Evolutionary conservation across 1,140 invertebrate species (phyloP), one percentile per base, ranked within the genome.

Genomic region (Cotesia chilonis): DNA sequence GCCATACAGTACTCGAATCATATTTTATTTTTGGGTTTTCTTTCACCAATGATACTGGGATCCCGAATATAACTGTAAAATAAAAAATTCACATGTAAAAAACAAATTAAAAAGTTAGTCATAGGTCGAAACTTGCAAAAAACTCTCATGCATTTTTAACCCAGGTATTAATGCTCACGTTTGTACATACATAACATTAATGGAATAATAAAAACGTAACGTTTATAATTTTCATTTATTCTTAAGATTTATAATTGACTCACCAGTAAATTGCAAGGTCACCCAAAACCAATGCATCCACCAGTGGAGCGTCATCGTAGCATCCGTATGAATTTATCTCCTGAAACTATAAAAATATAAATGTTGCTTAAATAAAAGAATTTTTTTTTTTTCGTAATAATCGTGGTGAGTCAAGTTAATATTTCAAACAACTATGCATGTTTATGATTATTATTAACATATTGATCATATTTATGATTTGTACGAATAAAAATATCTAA

Each of bases 251-350:
- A 36, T 68, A 38, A 64, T 69, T 81, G 70, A 85, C 84, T 87
- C 80, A 88, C 88, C 81, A 74, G 80, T 80, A 74, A 88, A 78
- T 75, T 83, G 81, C 74, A 81, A 81, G 78, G 90, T 91, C 88
- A 91, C 89, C 90, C 90, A 91, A 83, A 91, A 91, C 90, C 90
- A 91, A 82, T 91, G 90, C 85, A 90, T 91, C 89, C 90, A 91
- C 90, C 89, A 91, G 83, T 91, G 90, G 75, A 91, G 87, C 86
- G 90, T 91, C 90, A 91, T 91, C 88, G 88, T 88, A 85, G 84
- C 84, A 88, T 87, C 72, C 77, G 80, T 64, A 75, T 77, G 36
- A 77, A 76, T 59, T 63, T 73, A 61, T 72, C 78, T 80, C n/a
- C 77, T 66, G 71, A 76, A 77, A 75, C 68, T 20, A 70, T 71